Evolutionary conservation across 2,113 vertebrate genomes (phyloP), one percentile per base, ranked within the genome.

Genomic region (Poeciliopsis prolifica): DNA sequence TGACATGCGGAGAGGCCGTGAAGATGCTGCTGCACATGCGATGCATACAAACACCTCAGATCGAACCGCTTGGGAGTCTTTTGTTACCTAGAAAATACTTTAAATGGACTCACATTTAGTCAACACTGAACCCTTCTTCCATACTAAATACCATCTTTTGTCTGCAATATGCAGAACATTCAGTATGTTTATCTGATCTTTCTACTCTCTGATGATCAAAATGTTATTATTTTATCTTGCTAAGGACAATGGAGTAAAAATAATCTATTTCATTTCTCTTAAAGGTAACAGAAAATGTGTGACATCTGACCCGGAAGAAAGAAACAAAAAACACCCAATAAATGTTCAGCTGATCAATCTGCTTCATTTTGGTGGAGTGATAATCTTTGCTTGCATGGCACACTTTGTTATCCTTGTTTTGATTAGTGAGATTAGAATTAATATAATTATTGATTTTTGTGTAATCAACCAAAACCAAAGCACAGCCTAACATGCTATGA

Each of bases 1-100:
- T 94, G 87, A 81, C 88, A 60, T 48, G 44, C 44, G 17, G 44
- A 19, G 44, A 75, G 68, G 74, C 37, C 65, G 24, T 26, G 71
- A 15, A 15, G 54, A 64, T 74, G 42, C 37, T 60, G 40, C 66
- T 29, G 22, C 51, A 24, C 51, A 58, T 58, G 22, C 24, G 5
- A 24, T 0, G 51, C 51, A 58, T 24, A n/a, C 24, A 58, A 58
- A 58, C 22, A 24, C 51, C 22, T 58, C 51, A n/a, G 51, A 10
- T 24, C 51, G 2, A 54, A 54, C 48, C 8, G 24, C 22, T 54
- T 19, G 9, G 9, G 19, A 2, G 48, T 54, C 22, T 22, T 54
- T 54, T 54, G 17, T 54, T 54, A 10, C 51, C 22, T n/a, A 7
- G 51, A 58, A 10, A 58, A 48, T 48, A 7, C 44, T 5, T 48